Evolutionary conservation across 2,113 vertebrate genomes (phyloP).

Genomic region (Sporophila hypoxantha): DNA sequence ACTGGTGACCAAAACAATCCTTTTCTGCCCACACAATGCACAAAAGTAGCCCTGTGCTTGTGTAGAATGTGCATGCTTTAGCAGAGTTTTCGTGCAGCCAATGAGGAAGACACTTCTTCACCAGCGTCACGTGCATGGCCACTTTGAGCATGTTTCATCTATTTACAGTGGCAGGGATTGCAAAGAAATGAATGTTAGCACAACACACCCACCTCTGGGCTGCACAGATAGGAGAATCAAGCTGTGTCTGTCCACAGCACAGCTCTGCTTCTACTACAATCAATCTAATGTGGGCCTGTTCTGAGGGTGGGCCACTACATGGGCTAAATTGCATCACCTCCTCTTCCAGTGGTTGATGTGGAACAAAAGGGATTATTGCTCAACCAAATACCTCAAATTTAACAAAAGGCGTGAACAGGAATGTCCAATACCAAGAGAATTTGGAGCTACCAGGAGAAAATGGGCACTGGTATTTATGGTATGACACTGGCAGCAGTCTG

Average conservation of each 20-base stretch:
- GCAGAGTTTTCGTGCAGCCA: not conserved
- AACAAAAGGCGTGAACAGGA: not conserved
- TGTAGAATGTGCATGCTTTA: fast-evolving
- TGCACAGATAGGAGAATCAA: not conserved
- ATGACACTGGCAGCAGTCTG: not conserved
- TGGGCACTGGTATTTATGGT: not conserved
- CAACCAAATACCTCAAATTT: not conserved
- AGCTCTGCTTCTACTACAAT: not conserved
- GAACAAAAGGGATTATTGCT: not conserved
- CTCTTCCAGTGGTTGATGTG: not conserved
- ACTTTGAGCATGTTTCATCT: not conserved
- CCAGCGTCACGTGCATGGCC: not conserved
- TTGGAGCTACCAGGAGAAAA: no score
- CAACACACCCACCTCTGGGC: not conserved
- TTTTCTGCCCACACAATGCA: not conserved
- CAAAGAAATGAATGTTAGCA: not conserved
- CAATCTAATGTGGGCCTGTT: not conserved
- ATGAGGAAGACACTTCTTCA: not conserved
- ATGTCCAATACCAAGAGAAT: not conserved
- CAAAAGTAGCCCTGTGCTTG: not conserved
- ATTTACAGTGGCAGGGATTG: not conserved
- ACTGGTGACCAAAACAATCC: not conserved
- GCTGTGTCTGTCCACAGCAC: not conserved
- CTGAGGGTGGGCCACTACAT: not conserved
- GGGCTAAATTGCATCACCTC: not conserved